Base-by-base conservation (phyloP, 2,113 vertebrate genomes). In the Oreochromis spilurus region DNA sequence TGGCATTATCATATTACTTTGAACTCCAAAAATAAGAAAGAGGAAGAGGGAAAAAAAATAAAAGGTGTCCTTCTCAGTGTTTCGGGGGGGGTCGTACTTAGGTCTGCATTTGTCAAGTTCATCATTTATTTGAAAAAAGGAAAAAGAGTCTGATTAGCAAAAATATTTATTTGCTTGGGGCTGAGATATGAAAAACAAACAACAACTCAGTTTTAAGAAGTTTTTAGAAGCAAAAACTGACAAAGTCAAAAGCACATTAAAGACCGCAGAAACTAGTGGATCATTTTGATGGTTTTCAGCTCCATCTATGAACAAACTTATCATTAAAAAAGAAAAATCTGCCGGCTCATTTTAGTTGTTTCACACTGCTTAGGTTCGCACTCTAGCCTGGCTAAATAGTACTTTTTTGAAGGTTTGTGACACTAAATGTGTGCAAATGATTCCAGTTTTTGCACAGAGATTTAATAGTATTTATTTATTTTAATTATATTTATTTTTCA, bases 1-100 rank as follows among this genome's bases (percentile, higher is more conserved):
- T 81, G 86, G 86, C 84, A 91, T 88, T 89, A 88, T 89, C 82
- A 89, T 89, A 83, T 86, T 58, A 89, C 87, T 91, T 91, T 91
- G 84, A 84, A 88, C 75, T 91, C 24, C 17, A 40, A 83, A 91
- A 92, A 89, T 72, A 81, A 84, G 55, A 87, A 43, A 55, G 48
- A 16, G 79, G 5, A n/a, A 16, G 50, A 24, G 16, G 29, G 26
- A 8, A 4, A 6, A 6, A n/a, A 14, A 24, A 81, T 19, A 60
- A 57, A 48, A 3, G 19, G 77, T 53, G 36, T 86, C 50, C 16
- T 36, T 21, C 31, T 79, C 19, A 13, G 36, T 50, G 84, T 81
- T 88, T 26, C 21, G 8, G 1, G 36, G 29, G 29, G 79, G 60
- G 81, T 57, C 79, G 50, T 65, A 53, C 60, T 87, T 84, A 34